Evolutionary conservation across 2,113 vertebrate genomes (phyloP).

Genomic region (Cryptoleucopteryx plumbea): DNA sequence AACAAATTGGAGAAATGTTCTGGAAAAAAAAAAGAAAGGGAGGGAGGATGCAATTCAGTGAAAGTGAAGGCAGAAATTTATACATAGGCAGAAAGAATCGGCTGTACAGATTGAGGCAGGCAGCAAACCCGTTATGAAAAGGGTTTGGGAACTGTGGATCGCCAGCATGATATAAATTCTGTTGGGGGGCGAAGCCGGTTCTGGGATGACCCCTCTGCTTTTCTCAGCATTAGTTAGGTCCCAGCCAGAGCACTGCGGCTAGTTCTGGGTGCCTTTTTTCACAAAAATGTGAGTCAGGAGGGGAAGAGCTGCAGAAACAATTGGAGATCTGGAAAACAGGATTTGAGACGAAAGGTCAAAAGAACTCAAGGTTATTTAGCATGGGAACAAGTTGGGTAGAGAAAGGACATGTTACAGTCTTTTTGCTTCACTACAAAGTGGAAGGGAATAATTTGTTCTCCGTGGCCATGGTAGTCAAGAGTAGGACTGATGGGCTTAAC

Average conservation of each 20-base stretch:
- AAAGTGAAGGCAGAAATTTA: conserved; percentile 7
- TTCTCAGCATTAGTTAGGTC: background rate
- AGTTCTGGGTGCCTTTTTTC: background rate
- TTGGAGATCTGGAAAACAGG: background rate
- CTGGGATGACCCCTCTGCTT: background rate
- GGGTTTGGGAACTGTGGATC: background rate
- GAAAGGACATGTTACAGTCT: background rate
- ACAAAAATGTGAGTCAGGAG: background rate
- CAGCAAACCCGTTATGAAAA: background rate
- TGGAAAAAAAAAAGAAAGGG: background rate
- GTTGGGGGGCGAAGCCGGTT: background rate
- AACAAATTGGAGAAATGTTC: conserved; percentile 52
- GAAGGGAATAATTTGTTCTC: background rate
- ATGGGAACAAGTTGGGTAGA: background rate
- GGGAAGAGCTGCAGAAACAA: background rate
- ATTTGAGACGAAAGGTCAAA: background rate
- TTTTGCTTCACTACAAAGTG: background rate
- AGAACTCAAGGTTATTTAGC: background rate
- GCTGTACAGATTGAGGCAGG: background rate
- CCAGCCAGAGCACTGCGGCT: background rate
- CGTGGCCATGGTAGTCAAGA: background rate
- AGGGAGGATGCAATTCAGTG: conserved; percentile 6
- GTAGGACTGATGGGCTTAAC: background rate
- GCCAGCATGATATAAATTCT: background rate
- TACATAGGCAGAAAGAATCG: background rate